Conservation (phyloP, 1,140 invertebrate genomes). For the Bombus balteatus region DNA sequence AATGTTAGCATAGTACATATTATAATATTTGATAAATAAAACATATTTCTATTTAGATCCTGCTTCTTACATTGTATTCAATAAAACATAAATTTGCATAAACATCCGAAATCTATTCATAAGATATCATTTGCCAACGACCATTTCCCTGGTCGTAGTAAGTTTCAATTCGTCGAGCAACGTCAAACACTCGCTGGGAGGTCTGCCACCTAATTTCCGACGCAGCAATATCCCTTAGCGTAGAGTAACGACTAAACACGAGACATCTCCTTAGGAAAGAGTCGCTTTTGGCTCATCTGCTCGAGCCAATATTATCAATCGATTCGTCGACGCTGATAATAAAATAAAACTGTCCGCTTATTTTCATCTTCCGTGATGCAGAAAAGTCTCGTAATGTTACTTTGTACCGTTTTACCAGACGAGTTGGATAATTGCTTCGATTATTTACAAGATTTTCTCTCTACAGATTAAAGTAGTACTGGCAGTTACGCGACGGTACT, state of each 20-base stretch:
- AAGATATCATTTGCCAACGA: constrained; percentile 5
- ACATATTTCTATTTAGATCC: no score
- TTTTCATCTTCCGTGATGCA: background rate
- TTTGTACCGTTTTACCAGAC: constrained; percentile 18
- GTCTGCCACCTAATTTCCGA: constrained; percentile 41
- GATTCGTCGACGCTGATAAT: constrained; percentile 33
- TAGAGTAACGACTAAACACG: constrained; percentile 18
- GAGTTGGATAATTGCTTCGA: constrained; percentile 63
- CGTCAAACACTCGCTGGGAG: constrained; percentile 41
- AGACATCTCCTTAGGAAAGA: constrained; percentile 1
- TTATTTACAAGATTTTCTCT: constrained; percentile 66
- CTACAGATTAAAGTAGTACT: constrained; percentile 56
- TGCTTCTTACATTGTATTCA: no score
- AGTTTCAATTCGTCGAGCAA: constrained; percentile 41
- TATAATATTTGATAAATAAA: no score
- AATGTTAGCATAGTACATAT: no score
- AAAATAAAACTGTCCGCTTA: constrained; percentile 38
- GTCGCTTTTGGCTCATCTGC: constrained; percentile 13
- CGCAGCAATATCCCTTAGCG: constrained; percentile 37
- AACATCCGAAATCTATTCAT: background rate
- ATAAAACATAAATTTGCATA: no score
- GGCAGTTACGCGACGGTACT: constrained; percentile 25
- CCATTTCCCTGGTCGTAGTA: constrained; percentile 1
- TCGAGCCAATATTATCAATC: constrained; percentile 51
- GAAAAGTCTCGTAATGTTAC: background rate